phyloP scores from a whole-genome alignment of 2,113 vertebrate genomes.

The Syngnathus floridae region DNA sequence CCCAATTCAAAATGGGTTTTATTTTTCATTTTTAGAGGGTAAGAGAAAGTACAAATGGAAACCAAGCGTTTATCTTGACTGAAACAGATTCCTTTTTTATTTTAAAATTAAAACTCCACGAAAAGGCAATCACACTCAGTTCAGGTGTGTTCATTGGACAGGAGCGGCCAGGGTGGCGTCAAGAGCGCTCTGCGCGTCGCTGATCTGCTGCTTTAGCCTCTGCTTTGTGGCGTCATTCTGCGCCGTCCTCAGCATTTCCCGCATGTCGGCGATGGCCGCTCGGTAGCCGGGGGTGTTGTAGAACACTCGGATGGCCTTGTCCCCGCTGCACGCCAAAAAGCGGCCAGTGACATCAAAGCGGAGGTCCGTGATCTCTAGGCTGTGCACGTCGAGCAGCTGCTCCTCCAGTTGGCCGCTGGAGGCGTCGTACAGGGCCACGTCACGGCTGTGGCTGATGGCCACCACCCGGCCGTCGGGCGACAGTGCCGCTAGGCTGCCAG shows the following conservation, averaged over 20 bases:
- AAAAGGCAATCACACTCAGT: constrained; percentile 18
- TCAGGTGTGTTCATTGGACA: constrained; percentile 33
- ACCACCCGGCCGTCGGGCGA: constrained; percentile 80
- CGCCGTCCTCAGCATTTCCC: constrained; percentile 78
- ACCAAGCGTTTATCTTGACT: constrained; percentile 14
- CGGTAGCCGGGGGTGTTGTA: constrained; percentile 84
- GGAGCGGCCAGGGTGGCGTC: constrained; percentile 66
- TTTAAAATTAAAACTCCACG: constrained; percentile 47
- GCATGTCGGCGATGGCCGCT: constrained; percentile 82
- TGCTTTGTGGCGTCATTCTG: constrained; percentile 78
- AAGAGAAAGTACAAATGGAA: neutral
- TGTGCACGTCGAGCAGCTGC: constrained; percentile 72
- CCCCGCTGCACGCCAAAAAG: constrained; percentile 82
- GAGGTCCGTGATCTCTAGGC: constrained; percentile 70
- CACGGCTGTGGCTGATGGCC: constrained; percentile 73
- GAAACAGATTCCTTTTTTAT: constrained; percentile 59
- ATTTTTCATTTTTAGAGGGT: no score
- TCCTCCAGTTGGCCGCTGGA: constrained; percentile 77
- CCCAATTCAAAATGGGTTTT: no score
- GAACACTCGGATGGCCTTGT: constrained; percentile 79
- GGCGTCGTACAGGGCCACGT: constrained; percentile 74
- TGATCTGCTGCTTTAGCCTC: constrained; percentile 84
- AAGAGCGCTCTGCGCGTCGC: constrained; percentile 75
- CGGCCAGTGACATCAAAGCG: constrained; percentile 81
- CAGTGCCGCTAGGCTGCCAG: constrained; percentile 74